phyloP scores from a whole-genome alignment of 2,113 vertebrate species.

The Anas platyrhynchos region DNA sequence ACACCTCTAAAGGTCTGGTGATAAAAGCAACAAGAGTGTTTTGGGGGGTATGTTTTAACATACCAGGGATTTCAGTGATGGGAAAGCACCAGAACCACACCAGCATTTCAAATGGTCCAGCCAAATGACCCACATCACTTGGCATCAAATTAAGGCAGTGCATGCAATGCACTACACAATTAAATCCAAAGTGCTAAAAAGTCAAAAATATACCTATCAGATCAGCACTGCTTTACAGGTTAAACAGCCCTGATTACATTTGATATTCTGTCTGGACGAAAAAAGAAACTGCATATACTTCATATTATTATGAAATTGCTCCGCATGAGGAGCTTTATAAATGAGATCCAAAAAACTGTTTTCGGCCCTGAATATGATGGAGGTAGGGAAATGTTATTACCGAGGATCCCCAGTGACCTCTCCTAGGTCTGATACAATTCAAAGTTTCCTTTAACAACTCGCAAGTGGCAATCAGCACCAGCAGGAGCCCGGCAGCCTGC shows the following conservation, averaged over 20 bases:
- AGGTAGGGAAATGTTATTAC: not conserved
- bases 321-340: not conserved
- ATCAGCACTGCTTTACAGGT: not conserved
- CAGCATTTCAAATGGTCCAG: not conserved
- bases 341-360: accelerated
- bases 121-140: not conserved
- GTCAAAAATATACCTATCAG: not conserved
- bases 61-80: not conserved
- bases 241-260: slow-evolving; percentile 38
- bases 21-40: not conserved
- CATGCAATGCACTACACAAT: not conserved
- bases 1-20: not conserved
- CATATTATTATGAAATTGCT: not conserved
- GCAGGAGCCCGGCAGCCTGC: not conserved
- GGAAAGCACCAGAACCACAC: not conserved
- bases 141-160: not conserved
- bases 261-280: not conserved
- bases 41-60: not conserved
- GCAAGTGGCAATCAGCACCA: accelerated
- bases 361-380: not conserved
- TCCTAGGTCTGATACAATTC: accelerated
- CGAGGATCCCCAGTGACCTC: accelerated
- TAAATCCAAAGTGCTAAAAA: not conserved
- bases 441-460: not conserved
- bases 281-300: not conserved